A percentile compares a stretch with the other conserved stretches of the same genome.
These are phyloP conservation scores for Agrilus planipennis DNA, from an alignment of 1,140 invertebrate genomes.

Conservation along the genomic window DNA sequence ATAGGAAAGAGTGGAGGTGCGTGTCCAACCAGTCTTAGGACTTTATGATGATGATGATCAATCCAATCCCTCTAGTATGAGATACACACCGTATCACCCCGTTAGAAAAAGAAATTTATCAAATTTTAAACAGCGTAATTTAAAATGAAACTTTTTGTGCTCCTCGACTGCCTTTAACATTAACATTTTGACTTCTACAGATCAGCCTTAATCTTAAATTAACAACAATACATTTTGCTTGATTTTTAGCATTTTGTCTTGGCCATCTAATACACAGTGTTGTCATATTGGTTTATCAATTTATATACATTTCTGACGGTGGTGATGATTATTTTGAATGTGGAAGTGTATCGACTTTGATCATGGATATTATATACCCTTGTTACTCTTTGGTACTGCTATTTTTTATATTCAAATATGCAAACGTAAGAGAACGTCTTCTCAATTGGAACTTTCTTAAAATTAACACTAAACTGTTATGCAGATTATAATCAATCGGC, in stretches of 20 bases:
- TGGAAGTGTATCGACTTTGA: conserved; percentile 36
- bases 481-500: conserved; percentile 49
- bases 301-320: conserved; percentile 42
- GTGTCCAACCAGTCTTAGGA: too few species aligned
- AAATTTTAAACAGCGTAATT: too few species aligned
- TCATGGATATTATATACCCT: conserved; percentile 49
- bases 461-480: conserved; percentile 8
- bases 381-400: conserved; percentile 58
- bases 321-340: conserved; percentile 35
- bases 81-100: too few species aligned
- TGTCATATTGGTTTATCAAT: conserved; percentile 49
- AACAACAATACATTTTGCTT: too few species aligned
- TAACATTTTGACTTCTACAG: too few species aligned
- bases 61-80: too few species aligned
- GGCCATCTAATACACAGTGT: conserved; percentile 58
- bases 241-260: conserved; percentile 56
- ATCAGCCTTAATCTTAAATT: too few species aligned
- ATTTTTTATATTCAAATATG: conserved; percentile 67
- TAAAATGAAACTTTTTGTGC: too few species aligned
- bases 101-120: too few species aligned
- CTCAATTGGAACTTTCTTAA: not conserved
- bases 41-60: too few species aligned
- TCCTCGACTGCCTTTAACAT: conserved; percentile 7
- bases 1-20: too few species aligned
- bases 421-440: conserved; percentile 43